Base-by-base conservation (phyloP, 2,888 invertebrate genomes). In the Villa cingulata region DNA sequence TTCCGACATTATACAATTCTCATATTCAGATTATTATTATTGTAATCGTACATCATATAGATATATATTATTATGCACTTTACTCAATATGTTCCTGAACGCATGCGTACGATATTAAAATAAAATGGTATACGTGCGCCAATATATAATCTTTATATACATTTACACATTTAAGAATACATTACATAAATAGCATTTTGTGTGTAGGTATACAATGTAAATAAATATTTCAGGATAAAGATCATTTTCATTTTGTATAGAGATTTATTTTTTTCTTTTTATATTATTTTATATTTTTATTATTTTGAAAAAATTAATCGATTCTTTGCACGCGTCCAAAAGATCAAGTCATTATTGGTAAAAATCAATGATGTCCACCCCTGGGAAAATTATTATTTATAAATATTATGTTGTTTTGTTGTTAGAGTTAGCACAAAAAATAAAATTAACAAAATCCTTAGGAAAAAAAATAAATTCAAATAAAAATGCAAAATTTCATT, bases 311-410 rank as follows among this genome's bases (percentile, higher is more conserved):
- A 48, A 50, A 52, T 50, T 52, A 52, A 52, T 52, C 52, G 50
- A 52, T 52, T 50, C 50, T 48, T 48, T 52, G 50, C 52, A 52
- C 52, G 52, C 52, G 52, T 46, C 50, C 50, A 42, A 18, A 40
- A 46, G 37, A 44, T 43, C 43, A 46, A 39, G 46, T 44, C 45
- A 51, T 51, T 51, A 32, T 9, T 32, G 29, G 23, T 23, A 23
- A 23, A 23, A 23, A 6, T 23, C 23, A 23, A 23, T 12, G 29
- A 32, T 32, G 29, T 32, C 29, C 29, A 32, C 29, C 29, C 2
- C 29, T 32, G 29, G 12, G 29, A 32, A 32, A 32, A 32, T 32
- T 32, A 32, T 32, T 32, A 32, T 32, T n/a, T 32, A 32, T 32
- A 9, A 32, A 12, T 32, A 32, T 32, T 32, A 32, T 32, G 23